Percentiles rank a stretch among this genome's conserved stretches.
Evolutionary conservation across 1,140 invertebrate genomes (phyloP).

Genomic region (Bombus huntii): DNA sequence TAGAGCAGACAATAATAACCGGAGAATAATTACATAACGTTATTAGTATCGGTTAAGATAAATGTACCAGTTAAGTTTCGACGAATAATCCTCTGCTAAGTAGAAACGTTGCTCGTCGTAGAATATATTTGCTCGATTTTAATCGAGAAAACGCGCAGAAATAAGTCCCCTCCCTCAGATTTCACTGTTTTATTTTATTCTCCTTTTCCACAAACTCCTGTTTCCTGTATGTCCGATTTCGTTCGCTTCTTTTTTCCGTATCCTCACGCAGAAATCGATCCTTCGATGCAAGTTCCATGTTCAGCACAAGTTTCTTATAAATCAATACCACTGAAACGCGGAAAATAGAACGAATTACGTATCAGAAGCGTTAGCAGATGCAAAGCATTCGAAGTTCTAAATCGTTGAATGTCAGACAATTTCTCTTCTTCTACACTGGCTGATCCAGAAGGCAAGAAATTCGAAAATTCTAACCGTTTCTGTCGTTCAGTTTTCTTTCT

Average conservation of each 20-base stretch:
- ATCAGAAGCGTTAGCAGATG: background rate
- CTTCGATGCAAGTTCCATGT: background rate
- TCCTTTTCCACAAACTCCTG: background rate
- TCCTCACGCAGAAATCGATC: background rate
- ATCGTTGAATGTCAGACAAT: background rate
- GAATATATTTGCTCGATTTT: background rate
- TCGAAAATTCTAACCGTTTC: background rate
- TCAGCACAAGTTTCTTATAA: conserved; percentile 15
- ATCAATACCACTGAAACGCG: background rate
- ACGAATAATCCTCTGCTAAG: conserved; percentile 21
- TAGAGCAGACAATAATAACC: conserved; percentile 53
- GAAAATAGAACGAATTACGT: conserved; percentile 16
- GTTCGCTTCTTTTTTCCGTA: background rate
- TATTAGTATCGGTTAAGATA: conserved; percentile 33
- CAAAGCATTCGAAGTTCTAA: background rate
- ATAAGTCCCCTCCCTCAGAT: background rate
- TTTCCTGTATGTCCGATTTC: background rate
- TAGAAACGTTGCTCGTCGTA: conserved; percentile 19
- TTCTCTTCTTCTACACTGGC: too few species aligned
- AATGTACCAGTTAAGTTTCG: conserved; percentile 35
- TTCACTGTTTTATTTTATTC: too few species aligned
- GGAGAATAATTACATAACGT: conserved; percentile 38
- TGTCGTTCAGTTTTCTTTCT: background rate
- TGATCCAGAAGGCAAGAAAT: background rate
- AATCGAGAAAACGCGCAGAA: background rate